Evolutionary conservation across 2,797 vertebrate species (phyloP), one percentile per base, ranked within the genome.

Genomic region (Lagodon rhomboides): DNA sequence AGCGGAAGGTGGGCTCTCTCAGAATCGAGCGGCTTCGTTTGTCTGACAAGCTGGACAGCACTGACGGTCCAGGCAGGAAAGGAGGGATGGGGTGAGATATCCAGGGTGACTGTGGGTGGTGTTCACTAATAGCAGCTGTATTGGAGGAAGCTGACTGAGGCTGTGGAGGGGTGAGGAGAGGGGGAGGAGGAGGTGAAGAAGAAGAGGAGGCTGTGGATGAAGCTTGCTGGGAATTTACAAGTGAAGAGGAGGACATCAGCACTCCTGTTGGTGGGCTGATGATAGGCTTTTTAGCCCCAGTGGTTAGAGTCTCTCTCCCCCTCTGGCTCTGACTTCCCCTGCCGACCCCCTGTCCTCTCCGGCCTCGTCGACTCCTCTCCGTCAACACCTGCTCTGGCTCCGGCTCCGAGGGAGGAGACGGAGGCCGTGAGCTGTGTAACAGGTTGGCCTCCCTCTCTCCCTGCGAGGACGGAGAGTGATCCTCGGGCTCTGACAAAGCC

Each of bases 1-100:
- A 99, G 67, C 98, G 96, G 79, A 99, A 99, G 0, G 98, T 99
- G 0, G 98, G 98, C 85, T 99, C 97, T 58, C 97, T 95, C 79
- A 99, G 92, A 86, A 99, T 99, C 0, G 98, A 99, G 68, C 95
- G 93, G 64, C 95, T 97, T 17, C 97, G 96, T 85, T 99, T 99
- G 93, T 98, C 98, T 74, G 96, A 95, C 91, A 97, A 88, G 1
- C 95, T 93, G 0, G 97, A 94, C 27, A 93, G 89, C 59, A 91
- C 92, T 0, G 97, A 94, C 0, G 97, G 92, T 25, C 95, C 86
- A 3, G 97, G 89, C 68, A 98, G 86, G 80, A 98, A 99, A 0
- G 95, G 96, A 0, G 97, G 94, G 53, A 98, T 97, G 20, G 96
- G 94, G 44, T 98, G 98, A 41, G 97, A 88, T 94, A 99, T 97